Evolutionary conservation across 2,888 invertebrate genomes (phyloP), one percentile per base, ranked within the genome.

Genomic region (Abrostola triplasia): DNA sequence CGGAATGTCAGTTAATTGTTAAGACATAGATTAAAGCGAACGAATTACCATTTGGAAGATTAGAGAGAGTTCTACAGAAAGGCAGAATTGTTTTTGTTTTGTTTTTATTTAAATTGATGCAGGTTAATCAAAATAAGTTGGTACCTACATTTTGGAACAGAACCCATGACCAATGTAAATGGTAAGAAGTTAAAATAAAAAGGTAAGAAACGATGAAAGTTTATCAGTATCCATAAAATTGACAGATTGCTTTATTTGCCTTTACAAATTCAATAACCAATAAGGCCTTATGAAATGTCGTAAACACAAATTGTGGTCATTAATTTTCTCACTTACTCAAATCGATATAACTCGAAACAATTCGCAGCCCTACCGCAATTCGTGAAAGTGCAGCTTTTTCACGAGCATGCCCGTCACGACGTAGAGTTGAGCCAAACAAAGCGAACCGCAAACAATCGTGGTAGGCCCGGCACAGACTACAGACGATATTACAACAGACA

Each of bases 301-400:
- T 24, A 24, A 24, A 24, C 24, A 24, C 24, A 24, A 24, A 24
- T 24, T 4, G 24, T 4, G 24, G 24, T 24, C 24, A 24, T 24
- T 24, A 24, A 24, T 24, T 6, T 13, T 6, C 5, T 47, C 13
- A 7, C 13, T 9, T 40, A 24, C 13, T 37, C 0, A 40, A 53
- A 44, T 49, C 38, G 62, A 57, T 5, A 52, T 8, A 44, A 51
- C 36, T 48, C 60, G 48, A 60, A 11, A 36, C 1, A 37, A 48
- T 60, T 48, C 36, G 13, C 79, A 76, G 37, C 80, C 78, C 79
- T 77, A 76, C 8, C 36, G 44, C 40, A 60, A 85, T 80, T 84
- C 87, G 92, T 87, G 92, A 93, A 93, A 92, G 92, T 89, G 84
- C 79, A 87, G 82, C 85, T 90, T 91, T 89, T 87, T 86, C 80